Evolutionary conservation across 2,113 vertebrate species (phyloP).

Genomic region (Passer montanus): DNA sequence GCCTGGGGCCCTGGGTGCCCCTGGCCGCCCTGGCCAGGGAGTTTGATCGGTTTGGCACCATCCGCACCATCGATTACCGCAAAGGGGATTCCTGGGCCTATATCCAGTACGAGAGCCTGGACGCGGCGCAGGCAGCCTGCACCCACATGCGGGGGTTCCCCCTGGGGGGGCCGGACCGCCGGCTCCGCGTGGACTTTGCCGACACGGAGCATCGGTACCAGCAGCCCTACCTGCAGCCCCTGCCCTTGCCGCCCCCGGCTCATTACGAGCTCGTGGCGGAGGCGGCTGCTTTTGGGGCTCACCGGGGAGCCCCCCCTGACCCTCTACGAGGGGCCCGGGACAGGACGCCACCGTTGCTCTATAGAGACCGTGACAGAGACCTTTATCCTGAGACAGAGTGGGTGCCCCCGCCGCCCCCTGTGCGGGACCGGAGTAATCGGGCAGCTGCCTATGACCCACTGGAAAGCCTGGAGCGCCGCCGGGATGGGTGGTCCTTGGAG

Average conservation of each 20-base stretch:
- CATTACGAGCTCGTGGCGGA: slow-evolving; percentile 95
- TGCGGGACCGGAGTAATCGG: slow-evolving; percentile 84
- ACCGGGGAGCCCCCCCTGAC: slow-evolving; percentile 84
- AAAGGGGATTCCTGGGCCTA: slow-evolving; percentile 98
- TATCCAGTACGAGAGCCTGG: slow-evolving; percentile 97
- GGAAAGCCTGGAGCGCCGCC: slow-evolving; percentile 90
- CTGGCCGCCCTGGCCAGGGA: slow-evolving; percentile 91
- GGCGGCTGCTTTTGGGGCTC: slow-evolving; percentile 83
- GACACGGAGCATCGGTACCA: slow-evolving; percentile 95
- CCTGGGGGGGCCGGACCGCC: slow-evolving; percentile 89
- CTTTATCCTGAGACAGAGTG: slow-evolving; percentile 90
- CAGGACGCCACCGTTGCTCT: slow-evolving; percentile 90
- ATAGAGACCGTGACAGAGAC: slow-evolving; percentile 91
- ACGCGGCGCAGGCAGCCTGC: slow-evolving; percentile 94
- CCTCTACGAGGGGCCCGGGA: slow-evolving; percentile 90
- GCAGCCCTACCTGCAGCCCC: slow-evolving; percentile 92
- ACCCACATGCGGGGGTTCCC: slow-evolving; percentile 97
- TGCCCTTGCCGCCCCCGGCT: slow-evolving; percentile 82
- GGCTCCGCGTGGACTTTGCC: slow-evolving; percentile 94
- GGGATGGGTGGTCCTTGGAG: slow-evolving; percentile 95
- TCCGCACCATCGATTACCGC: slow-evolving; percentile 95
- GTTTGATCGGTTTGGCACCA: slow-evolving; percentile 97
- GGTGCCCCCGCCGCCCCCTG: slow-evolving; percentile 84
- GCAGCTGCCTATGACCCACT: slow-evolving; percentile 87
- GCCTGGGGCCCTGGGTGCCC: slow-evolving; percentile 94